A percentile compares a stretch with the other conserved stretches of the same genome.
These are phyloP conservation scores for Stegastes partitus DNA, from an alignment of 2,113 vertebrate genomes.

Conservation along the genomic window DNA sequence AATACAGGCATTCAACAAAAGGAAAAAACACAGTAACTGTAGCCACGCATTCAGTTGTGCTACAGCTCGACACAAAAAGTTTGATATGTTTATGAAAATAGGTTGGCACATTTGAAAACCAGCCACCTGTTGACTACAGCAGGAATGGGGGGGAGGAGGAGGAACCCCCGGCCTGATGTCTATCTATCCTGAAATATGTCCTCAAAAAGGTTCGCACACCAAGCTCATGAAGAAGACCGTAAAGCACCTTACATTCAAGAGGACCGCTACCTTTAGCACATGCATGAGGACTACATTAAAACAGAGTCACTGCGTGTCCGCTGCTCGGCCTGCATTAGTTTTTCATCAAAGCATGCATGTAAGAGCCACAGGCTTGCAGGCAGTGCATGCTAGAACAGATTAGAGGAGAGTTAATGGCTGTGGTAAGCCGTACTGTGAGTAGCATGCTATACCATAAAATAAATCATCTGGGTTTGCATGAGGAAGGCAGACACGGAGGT, in stretches of 20 bases:
- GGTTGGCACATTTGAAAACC: constrained; percentile 80
- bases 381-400: constrained; percentile 69
- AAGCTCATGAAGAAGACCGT: constrained; percentile 70
- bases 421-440: constrained; percentile 61
- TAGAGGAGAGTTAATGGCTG: constrained; percentile 66
- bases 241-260: constrained; percentile 81
- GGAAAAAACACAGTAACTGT: constrained; percentile 47
- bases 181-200: constrained; percentile 67
- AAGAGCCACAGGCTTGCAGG: constrained; percentile 67
- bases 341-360: constrained; percentile 70
- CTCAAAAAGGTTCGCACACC: constrained; percentile 43
- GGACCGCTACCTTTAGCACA: constrained; percentile 73
- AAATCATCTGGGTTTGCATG: constrained; percentile 63
- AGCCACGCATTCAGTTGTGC: constrained; percentile 64
- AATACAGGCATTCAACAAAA: constrained; percentile 71
- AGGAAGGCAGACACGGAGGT: constrained; percentile 61
- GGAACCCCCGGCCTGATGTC: constrained; percentile 60
- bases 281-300: constrained; percentile 74
- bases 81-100: constrained; percentile 85
- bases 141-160: constrained; percentile 51
- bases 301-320: constrained; percentile 41
- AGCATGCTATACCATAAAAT: constrained; percentile 69
- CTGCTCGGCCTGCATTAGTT: constrained; percentile 46
- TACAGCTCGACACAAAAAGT: constrained; percentile 67
- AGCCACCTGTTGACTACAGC: constrained; percentile 71